These are phyloP conservation scores for Drosophila pruinosa DNA, from an alignment of 1,140 invertebrate species.

Conservation along the genomic window DNA sequence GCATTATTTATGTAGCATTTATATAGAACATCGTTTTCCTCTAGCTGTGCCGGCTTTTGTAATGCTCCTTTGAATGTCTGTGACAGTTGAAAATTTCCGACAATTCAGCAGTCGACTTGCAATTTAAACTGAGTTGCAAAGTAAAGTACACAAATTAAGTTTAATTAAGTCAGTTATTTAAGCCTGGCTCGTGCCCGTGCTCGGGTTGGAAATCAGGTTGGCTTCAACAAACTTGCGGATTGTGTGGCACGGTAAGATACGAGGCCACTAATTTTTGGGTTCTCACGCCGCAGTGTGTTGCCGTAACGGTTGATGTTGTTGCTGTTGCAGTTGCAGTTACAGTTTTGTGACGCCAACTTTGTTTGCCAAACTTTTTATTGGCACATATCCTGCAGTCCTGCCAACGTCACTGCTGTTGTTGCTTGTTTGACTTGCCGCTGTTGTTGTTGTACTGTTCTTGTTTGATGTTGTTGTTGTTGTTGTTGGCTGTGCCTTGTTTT, in stretches of 20 bases:
- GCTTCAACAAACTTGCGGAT: constrained; percentile 33
- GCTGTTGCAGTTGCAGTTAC: constrained; percentile 57
- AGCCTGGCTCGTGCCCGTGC: neutral
- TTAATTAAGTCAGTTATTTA: constrained; percentile 71
- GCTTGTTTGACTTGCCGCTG: constrained; percentile 23
- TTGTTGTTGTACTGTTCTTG: neutral
- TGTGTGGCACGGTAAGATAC: constrained; percentile 22
- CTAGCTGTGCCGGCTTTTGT: no score
- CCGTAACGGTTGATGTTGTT: constrained; percentile 46
- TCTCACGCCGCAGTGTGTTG: constrained; percentile 37
- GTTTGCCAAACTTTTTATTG: constrained; percentile 81
- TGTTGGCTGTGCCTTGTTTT: constrained; percentile 47
- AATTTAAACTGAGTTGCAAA: constrained; percentile 29
- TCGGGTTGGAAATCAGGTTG: constrained; percentile 41
- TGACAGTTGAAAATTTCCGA: constrained; percentile 56
- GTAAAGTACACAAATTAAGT: constrained; percentile 58
- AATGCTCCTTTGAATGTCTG: constrained; percentile 3
- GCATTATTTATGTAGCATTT: constrained; percentile 77
- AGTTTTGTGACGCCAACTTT: constrained; percentile 80
- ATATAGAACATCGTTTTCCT: constrained; percentile 15
- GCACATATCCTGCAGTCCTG: constrained; percentile 69
- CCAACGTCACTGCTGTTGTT: neutral
- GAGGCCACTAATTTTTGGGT: constrained; percentile 58
- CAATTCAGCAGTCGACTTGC: constrained; percentile 37
- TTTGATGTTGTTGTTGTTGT: constrained; percentile 13